phyloP scores from a whole-genome alignment of 2,113 vertebrate species.

The pig (Sus scrofa) region DNA sequence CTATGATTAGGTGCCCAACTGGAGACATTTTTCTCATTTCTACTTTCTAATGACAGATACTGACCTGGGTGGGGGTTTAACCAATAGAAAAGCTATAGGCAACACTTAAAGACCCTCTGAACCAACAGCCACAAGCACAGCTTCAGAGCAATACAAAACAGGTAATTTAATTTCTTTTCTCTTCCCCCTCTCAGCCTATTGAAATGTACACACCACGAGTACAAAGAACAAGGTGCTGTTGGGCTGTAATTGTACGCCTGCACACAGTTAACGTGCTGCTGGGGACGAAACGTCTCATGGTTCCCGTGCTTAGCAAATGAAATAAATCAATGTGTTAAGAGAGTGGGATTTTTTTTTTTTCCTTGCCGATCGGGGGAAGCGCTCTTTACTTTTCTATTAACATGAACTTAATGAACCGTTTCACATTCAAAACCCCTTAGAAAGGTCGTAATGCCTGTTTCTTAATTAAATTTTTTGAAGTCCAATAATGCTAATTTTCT shows the following conservation, averaged over 20 bases:
- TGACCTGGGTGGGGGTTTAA: neutral
- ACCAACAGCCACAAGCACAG: neutral
- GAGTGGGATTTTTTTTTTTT: conserved; percentile 48
- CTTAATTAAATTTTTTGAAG: conserved; percentile 73
- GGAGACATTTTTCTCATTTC: conserved; percentile 32
- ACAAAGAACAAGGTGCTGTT: conserved; percentile 76
- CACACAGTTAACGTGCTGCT: conserved; percentile 76
- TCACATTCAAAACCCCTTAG: conserved; percentile 70
- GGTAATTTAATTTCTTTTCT: conserved; percentile 76
- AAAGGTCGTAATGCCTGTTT: conserved; percentile 72
- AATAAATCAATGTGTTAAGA: conserved; percentile 76
- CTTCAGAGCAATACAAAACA: conserved; percentile 66
- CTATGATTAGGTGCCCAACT: neutral
- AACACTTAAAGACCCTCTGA: conserved; percentile 41
- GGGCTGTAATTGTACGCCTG: conserved; percentile 70
- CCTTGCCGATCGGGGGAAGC: conserved; percentile 49
- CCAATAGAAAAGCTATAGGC: neutral
- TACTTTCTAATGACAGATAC: neutral
- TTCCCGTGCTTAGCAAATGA: conserved; percentile 71
- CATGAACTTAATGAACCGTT: conserved; percentile 77
- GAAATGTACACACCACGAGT: conserved; percentile 75
- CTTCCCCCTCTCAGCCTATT: conserved; percentile 49
- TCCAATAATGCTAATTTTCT: conserved; percentile 71
- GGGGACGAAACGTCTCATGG: conserved; percentile 69
- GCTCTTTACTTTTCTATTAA: conserved; percentile 76